These are phyloP conservation scores for Bombus polaris DNA, from an alignment of 1,140 invertebrate genomes.

Conservation along the genomic window DNA sequence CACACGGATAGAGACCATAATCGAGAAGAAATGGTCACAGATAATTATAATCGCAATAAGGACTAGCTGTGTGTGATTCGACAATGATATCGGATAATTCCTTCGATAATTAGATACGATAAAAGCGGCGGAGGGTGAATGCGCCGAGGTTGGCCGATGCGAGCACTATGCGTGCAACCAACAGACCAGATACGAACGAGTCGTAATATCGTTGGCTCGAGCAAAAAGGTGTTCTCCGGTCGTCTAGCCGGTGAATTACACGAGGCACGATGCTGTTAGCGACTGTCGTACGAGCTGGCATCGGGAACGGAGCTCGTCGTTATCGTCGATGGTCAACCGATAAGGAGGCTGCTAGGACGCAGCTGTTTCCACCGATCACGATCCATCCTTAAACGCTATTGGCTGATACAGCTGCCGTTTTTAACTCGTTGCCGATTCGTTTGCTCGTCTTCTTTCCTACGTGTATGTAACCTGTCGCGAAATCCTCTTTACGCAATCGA, in stretches of 20 bases:
- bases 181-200: neutral
- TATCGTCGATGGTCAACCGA: constrained; percentile 65
- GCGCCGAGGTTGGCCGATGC: constrained; percentile 62
- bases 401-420: constrained; percentile 39
- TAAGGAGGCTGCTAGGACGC: constrained; percentile 68
- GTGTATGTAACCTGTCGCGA: neutral
- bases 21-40: neutral
- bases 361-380: constrained; percentile 71
- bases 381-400: constrained; percentile 68
- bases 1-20: neutral
- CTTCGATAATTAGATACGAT: constrained; percentile 75
- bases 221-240: neutral
- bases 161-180: neutral
- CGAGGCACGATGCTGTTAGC: constrained; percentile 15
- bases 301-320: constrained; percentile 15
- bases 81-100: constrained; percentile 70
- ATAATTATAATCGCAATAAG: neutral
- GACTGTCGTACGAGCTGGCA: neutral
- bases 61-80: neutral
- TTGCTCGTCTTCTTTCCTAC: no score
- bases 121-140: constrained; percentile 51
- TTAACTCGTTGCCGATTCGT: neutral
- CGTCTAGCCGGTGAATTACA: constrained; percentile 36
- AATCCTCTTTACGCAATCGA: no score
- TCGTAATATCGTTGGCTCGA: constrained; percentile 24